Base-by-base conservation (phyloP, 2,797 vertebrate species). In the Manis pentadactyla region DNA sequence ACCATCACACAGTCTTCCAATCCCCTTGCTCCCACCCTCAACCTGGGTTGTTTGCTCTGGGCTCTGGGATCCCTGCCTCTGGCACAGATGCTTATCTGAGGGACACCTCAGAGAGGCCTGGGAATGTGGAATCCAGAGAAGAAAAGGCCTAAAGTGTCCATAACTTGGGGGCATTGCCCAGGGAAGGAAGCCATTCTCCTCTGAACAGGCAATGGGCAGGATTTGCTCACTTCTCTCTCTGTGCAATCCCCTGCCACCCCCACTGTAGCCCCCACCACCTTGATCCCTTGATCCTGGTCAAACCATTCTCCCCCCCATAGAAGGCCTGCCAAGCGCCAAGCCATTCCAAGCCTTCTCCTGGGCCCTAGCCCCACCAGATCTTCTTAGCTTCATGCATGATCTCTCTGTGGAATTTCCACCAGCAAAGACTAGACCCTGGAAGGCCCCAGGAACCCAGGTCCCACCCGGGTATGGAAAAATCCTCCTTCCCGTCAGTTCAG, bases 111-210 rank as follows among this genome's bases (percentile, higher is more conserved):
- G 37, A 88, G 95, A 85, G 73, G 85, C 63, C 77, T 93, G 73
- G 82, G 78, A 95, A 88, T 77, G 57, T 95, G 75, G 90, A 97
- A 96, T 88, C 34, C 90, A 92, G 25, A 93, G 81, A 96, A 95
- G 82, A 86, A 96, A 97, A 93, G 78, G 89, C 82, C 86, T 95
- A 88, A 97, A 69, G 79, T 95, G 69, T 69, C 88, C 75, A 61
- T 89, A 78, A 95, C 92, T 97, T 90, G 83, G 49, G 75, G 73
- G 37, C 95, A 59, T 57, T 86, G 34, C 92, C 55, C 15, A 64
- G 57, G 81, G 39, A 97, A 87, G 68, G 91, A 37, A 87, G 53
- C 53, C 46, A 66, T 95, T 97, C 63, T 94, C 69, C 42, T 90
- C 85, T 95, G 73, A 96, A 97, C 19, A 93, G 61, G 39, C 49